phyloP scores from a whole-genome alignment of 2,888 invertebrate species.

The Agonopterix arenella region DNA sequence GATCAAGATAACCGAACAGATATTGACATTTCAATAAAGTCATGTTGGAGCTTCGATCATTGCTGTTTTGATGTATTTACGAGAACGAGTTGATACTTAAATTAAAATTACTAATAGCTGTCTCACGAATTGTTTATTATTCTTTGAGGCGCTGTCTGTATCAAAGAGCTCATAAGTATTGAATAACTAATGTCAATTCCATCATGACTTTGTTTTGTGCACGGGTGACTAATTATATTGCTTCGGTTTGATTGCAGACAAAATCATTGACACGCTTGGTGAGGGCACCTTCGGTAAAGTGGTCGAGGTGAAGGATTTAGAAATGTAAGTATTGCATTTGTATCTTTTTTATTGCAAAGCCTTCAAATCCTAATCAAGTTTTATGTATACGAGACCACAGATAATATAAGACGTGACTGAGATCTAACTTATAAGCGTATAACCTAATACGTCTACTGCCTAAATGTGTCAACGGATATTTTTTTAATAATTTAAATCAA shows the following conservation, averaged over 20 bases:
- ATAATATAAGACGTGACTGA: too few species aligned
- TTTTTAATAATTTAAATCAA: too few species aligned
- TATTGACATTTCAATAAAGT: conserved; percentile 25
- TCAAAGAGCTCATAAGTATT: conserved; percentile 16
- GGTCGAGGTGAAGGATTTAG: conserved; percentile 97
- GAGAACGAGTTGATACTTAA: conserved; percentile 1
- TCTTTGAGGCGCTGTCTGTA: conserved; percentile 12
- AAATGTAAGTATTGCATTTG: conserved; percentile 83
- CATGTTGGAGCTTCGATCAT: conserved; percentile 43
- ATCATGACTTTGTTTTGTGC: conserved; percentile 48
- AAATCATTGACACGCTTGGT: conserved; percentile 98
- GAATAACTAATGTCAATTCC: conserved; percentile 44
- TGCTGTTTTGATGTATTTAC: conserved; percentile 19
- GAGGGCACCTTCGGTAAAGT: conserved; percentile 99
- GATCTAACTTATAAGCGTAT: too few species aligned
- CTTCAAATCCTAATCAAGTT: too few species aligned
- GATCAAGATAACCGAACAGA: conserved; percentile 12
- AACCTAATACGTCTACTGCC: too few species aligned
- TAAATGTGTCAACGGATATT: too few species aligned
- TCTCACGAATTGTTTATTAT: conserved; percentile 15
- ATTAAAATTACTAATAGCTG: conserved; percentile 2
- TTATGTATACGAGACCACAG: too few species aligned
- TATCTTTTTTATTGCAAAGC: too few species aligned
- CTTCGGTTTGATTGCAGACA: conserved; percentile 91
- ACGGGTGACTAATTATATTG: conserved; percentile 44